These are phyloP conservation scores for Phalacrocorax aristotelis DNA, from an alignment of 2,113 vertebrate species.

Conservation along the genomic window DNA sequence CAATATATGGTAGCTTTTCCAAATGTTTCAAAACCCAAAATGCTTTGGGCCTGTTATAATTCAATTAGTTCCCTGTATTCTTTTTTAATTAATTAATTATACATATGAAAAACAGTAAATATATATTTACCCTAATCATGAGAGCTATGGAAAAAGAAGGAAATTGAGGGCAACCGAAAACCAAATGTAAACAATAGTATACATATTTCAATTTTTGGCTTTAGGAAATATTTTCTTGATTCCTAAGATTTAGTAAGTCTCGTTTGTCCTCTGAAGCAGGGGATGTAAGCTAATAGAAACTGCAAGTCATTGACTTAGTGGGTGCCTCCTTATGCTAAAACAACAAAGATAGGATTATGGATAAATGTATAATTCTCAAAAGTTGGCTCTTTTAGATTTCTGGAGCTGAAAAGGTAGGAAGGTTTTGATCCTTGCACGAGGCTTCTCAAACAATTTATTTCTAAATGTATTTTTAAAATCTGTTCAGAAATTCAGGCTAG, in stretches of 20 bases:
- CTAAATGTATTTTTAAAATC: not conserved
- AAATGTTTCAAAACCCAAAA: not conserved
- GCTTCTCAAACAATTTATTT: not conserved
- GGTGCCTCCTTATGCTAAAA: not conserved
- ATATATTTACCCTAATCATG: not conserved
- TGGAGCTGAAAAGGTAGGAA: not conserved
- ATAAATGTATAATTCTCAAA: not conserved
- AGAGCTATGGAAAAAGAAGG: not conserved
- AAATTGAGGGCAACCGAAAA: not conserved
- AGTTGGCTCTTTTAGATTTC: not conserved
- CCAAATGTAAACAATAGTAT: not conserved
- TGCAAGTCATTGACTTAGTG: not conserved
- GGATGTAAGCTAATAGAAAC: not conserved
- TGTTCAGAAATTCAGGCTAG: not conserved
- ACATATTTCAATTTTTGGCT: not conserved
- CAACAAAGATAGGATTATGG: not conserved
- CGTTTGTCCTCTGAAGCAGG: not conserved
- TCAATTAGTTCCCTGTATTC: not conserved
- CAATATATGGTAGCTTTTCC: not conserved
- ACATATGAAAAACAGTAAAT: not conserved
- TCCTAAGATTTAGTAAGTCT: not conserved
- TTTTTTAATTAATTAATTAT: too few species aligned
- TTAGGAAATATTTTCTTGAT: not conserved
- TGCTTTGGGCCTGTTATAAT: not conserved
- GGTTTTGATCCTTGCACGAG: not conserved